Evolutionary conservation across 2,113 vertebrate genomes (phyloP).

Genomic region (Todiramphus chloris): DNA sequence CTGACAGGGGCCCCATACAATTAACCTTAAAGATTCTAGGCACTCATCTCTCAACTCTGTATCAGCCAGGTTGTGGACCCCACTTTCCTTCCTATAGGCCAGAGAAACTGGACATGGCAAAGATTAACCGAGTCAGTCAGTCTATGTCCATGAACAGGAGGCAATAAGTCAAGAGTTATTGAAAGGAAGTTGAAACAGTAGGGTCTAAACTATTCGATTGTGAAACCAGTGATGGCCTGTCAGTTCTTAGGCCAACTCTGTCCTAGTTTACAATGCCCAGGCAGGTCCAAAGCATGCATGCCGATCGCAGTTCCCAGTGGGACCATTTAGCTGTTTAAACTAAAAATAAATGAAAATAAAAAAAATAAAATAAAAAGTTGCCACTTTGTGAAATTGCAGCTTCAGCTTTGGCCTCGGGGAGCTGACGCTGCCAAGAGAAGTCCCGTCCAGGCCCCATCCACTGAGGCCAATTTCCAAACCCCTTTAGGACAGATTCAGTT

Average conservation of each 20-base stretch:
- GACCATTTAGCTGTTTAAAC: not conserved
- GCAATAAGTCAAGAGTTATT: not conserved
- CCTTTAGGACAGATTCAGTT: not conserved
- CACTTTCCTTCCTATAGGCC: not conserved
- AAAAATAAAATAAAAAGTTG: not conserved
- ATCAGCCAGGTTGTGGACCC: not conserved
- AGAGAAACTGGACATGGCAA: not conserved
- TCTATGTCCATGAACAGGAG: not conserved
- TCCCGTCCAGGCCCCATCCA: not conserved
- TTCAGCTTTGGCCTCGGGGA: not conserved
- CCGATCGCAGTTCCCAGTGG: not conserved
- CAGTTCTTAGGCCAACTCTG: not conserved
- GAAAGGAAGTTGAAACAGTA: slow-evolving; percentile 18
- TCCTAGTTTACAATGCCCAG: not conserved
- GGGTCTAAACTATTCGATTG: not conserved
- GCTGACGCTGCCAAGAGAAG: not conserved
- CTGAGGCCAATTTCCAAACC: not conserved
- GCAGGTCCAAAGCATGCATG: not conserved
- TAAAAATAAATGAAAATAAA: not conserved
- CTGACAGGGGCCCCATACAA: not conserved
- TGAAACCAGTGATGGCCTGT: not conserved
- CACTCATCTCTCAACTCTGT: not conserved
- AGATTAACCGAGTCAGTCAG: not conserved
- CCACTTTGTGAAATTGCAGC: not conserved
- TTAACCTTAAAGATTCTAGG: not conserved